Conservation (phyloP, 2,113 vertebrate species). For the Eonycteris spelaea region DNA sequence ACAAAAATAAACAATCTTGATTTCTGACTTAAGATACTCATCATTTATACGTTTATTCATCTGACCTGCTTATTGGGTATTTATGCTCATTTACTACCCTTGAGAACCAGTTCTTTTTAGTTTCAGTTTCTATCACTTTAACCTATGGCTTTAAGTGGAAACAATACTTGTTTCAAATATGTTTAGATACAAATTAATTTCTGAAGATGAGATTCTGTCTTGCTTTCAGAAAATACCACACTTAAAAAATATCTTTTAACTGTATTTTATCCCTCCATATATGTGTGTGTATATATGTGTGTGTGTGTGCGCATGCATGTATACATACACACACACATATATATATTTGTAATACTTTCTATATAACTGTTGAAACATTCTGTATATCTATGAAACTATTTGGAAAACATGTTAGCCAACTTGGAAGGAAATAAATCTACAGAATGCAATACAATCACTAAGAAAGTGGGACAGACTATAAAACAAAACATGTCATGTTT, state of each 20-base stretch:
- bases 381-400: neutral
- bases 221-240: neutral
- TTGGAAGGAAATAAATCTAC: constrained; percentile 18
- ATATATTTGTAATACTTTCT: neutral
- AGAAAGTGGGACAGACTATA: neutral
- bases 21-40: neutral
- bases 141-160: neutral
- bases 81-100: neutral
- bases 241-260: neutral
- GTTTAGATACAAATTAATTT: neutral
- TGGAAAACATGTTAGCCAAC: neutral
- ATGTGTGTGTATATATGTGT: no score
- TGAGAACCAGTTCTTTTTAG: neutral
- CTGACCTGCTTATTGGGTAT: neutral
- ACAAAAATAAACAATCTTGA: neutral
- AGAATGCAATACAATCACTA: neutral
- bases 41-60: neutral
- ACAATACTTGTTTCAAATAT: neutral
- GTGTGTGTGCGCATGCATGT: no score
- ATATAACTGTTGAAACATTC: neutral
- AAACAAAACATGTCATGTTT: neutral
- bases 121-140: neutral
- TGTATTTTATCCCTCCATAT: neutral
- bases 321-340: neutral
- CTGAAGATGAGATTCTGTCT: neutral